Conservation (phyloP, 2,888 invertebrate species). For the Glaucopsyche alexis region DNA sequence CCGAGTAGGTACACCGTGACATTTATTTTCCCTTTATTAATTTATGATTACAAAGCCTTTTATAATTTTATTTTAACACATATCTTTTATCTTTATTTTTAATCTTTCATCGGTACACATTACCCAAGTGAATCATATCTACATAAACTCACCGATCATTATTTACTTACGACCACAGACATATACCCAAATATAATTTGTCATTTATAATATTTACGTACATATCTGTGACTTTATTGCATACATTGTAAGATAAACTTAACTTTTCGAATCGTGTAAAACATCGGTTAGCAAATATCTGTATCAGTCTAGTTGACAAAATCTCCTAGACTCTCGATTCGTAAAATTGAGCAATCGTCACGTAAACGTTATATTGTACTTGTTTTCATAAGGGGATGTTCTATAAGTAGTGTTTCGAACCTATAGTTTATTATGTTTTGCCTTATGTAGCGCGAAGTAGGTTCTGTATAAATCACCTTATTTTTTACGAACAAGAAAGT, state of each 20-base stretch:
- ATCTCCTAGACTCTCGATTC: constrained; percentile 42
- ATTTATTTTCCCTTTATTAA: constrained; percentile 27
- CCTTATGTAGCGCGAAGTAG: constrained; percentile 17
- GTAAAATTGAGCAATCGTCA: constrained; percentile 74
- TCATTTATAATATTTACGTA: neutral
- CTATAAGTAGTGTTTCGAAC: constrained; percentile 38
- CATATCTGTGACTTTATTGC: neutral
- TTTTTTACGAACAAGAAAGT: neutral
- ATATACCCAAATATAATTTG: neutral
- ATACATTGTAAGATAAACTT: constrained; percentile 18
- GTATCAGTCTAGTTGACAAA: constrained; percentile 24
- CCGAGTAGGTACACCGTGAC: constrained; percentile 14
- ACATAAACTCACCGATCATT: constrained; percentile 4
- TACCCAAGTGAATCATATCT: constrained; percentile 19
- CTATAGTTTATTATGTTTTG: constrained; percentile 32
- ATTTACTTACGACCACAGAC: neutral
- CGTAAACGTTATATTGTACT: constrained; percentile 67
- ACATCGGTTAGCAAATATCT: constrained; percentile 21
- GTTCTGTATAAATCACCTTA: neutral
- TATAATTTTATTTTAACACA: constrained; percentile 28
- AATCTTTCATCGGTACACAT: neutral
- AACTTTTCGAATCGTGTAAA: constrained; percentile 21
- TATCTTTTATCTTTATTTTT: constrained; percentile 10
- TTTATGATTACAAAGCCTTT: constrained; percentile 30
- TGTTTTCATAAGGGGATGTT: constrained; percentile 64